Conservation (phyloP, 2,113 vertebrate species). For the Pithys albifrons region DNA sequence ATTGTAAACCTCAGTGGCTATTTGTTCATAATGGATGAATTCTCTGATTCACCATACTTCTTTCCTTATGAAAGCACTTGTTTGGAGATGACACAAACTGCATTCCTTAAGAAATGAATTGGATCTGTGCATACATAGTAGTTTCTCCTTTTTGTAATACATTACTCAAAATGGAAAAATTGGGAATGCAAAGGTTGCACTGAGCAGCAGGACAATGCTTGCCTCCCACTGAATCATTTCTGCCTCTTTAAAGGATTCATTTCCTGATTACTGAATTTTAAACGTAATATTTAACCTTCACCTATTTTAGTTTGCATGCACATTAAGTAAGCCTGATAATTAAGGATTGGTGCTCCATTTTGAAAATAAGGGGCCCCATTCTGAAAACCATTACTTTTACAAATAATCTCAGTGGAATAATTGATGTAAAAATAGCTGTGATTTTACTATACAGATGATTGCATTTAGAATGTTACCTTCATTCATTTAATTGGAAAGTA, state of each 20-base stretch:
- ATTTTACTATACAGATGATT: background rate
- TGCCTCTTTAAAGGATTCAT: conserved; percentile 18
- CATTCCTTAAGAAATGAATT: background rate
- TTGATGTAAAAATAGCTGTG: background rate
- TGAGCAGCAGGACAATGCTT: background rate
- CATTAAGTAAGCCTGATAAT: background rate
- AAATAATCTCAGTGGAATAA: background rate
- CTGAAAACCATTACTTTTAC: background rate
- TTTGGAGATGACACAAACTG: background rate
- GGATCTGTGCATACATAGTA: background rate
- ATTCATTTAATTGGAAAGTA: background rate
- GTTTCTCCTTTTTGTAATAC: background rate
- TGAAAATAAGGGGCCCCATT: background rate
- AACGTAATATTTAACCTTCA: conserved; percentile 39
- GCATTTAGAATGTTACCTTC: background rate
- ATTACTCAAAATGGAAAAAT: conserved; percentile 2
- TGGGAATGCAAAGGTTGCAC: background rate
- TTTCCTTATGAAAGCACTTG: background rate
- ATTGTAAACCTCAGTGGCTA: background rate
- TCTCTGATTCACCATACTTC: background rate
- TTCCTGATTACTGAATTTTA: conserved; percentile 25
- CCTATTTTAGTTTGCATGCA: background rate
- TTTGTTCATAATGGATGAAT: background rate
- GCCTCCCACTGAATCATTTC: background rate
- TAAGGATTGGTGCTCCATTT: background rate